Evolutionary conservation across 2,113 vertebrate species (phyloP).

Genomic region (Chaetops frenatus): DNA sequence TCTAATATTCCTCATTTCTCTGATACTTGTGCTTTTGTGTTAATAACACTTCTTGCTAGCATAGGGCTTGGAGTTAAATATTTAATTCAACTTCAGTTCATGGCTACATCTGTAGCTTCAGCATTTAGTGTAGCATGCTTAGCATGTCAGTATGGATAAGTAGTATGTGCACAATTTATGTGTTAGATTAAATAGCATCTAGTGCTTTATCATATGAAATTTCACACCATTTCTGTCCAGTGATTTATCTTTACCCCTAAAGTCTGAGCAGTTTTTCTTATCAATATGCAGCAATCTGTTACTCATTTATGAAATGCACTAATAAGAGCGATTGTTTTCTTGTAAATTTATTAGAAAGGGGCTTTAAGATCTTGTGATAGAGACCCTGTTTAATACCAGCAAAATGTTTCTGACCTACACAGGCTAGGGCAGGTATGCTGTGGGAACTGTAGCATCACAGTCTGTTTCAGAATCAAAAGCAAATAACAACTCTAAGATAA

Average conservation of each 20-base stretch:
- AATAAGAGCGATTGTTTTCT: not conserved
- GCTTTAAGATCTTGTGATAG: not conserved
- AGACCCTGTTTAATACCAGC: not conserved
- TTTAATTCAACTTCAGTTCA: not conserved
- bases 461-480: not conserved
- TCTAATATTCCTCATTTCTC: not conserved
- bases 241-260: not conserved
- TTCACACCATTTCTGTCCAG: not conserved
- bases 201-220: not conserved
- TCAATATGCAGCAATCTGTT: not conserved
- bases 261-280: not conserved
- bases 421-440: not conserved
- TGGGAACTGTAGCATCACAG: not conserved
- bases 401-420: not conserved
- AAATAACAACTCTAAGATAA: not conserved
- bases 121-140: not conserved
- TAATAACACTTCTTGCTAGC: not conserved
- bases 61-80: not conserved
- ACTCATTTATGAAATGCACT: not conserved
- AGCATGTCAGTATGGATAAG: not conserved
- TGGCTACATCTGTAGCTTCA: not conserved
- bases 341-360: not conserved
- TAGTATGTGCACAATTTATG: not conserved
- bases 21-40: not conserved
- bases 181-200: not conserved